Evolutionary conservation across 2,797 vertebrate species (phyloP).

Genomic region (Myripristis murdjan): DNA sequence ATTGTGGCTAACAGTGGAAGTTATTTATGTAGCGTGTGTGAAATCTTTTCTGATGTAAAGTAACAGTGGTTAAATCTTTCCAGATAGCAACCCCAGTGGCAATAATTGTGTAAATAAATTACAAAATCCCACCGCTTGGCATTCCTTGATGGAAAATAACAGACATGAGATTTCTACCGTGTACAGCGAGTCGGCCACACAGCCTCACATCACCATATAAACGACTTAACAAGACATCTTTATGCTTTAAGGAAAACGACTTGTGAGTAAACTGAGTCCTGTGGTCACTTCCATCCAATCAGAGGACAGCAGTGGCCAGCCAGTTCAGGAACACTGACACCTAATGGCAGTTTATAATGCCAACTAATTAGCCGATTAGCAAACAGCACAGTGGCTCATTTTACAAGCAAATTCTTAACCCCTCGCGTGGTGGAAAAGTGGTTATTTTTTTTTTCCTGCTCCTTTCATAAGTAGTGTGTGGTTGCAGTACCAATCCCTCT

Average conservation of each 20-base stretch:
- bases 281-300: slow-evolving; percentile 12
- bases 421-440: slow-evolving; percentile 47
- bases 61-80: slow-evolving; percentile 17
- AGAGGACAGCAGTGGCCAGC: background rate
- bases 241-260: background rate
- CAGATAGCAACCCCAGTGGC: slow-evolving; percentile 8
- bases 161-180: slow-evolving; percentile 10
- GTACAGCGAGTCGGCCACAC: background rate
- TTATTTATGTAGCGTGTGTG: background rate
- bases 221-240: slow-evolving; percentile 10
- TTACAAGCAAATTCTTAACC: slow-evolving; percentile 54
- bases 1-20: background rate
- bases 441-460: slow-evolving; percentile 37
- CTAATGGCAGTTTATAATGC: background rate
- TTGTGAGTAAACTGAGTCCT: slow-evolving; percentile 1
- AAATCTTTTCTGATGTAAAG: background rate
- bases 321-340: slow-evolving; percentile 16
- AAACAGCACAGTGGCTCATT: slow-evolving; percentile 41
- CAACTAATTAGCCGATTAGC: slow-evolving; percentile 51
- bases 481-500: slow-evolving; percentile 14
- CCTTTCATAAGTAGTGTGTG: slow-evolving; percentile 25
- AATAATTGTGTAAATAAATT: background rate
- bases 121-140: background rate
- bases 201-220: background rate
- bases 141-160: slow-evolving; percentile 31